Evolutionary conservation across 1,140 invertebrate species (phyloP).

Genomic region (Drosophila virilis): DNA sequence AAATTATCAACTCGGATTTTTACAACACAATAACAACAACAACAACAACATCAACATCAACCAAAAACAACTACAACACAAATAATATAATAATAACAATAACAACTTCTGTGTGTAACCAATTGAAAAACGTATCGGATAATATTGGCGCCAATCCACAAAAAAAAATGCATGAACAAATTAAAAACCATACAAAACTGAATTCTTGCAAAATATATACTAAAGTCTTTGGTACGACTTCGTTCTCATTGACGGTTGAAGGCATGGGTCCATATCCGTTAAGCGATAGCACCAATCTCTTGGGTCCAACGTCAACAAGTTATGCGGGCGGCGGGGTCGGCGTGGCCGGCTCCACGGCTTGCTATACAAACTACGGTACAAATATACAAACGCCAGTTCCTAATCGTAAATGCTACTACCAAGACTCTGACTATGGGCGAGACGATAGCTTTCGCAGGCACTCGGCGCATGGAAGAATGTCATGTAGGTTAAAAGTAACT

Average conservation of each 20-base stretch:
- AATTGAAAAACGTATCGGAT: slow-evolving; percentile 42
- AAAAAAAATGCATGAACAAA: slow-evolving; percentile 59
- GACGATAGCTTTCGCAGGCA: slow-evolving; percentile 81
- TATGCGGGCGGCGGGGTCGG: slow-evolving; percentile 46
- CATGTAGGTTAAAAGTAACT: slow-evolving; percentile 70
- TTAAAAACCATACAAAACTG: slow-evolving; percentile 26
- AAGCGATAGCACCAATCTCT: slow-evolving; percentile 83
- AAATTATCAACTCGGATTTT: slow-evolving; percentile 40
- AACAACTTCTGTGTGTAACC: slow-evolving; percentile 67
- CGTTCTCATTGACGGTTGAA: slow-evolving; percentile 84
- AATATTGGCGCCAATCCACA: slow-evolving; percentile 54
- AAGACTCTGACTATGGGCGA: slow-evolving; percentile 69
- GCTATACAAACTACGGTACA: slow-evolving; percentile 84
- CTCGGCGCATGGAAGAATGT: slow-evolving; percentile 84
- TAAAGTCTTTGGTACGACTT: slow-evolving; percentile 84
- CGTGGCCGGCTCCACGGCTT: slow-evolving; percentile 57
- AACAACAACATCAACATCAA: slow-evolving; percentile 10
- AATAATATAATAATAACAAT: slow-evolving; percentile 41
- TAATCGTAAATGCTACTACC: slow-evolving; percentile 82
- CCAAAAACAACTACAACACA: slow-evolving; percentile 8
- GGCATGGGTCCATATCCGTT: slow-evolving; percentile 84
- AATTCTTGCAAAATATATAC: slow-evolving; percentile 51
- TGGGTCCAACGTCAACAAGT: slow-evolving; percentile 77
- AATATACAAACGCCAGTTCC: slow-evolving; percentile 82
- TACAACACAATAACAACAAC: slow-evolving; percentile 33